Conservation (phyloP, 2,113 vertebrate genomes). For the Deroptyus accipitrinus region DNA sequence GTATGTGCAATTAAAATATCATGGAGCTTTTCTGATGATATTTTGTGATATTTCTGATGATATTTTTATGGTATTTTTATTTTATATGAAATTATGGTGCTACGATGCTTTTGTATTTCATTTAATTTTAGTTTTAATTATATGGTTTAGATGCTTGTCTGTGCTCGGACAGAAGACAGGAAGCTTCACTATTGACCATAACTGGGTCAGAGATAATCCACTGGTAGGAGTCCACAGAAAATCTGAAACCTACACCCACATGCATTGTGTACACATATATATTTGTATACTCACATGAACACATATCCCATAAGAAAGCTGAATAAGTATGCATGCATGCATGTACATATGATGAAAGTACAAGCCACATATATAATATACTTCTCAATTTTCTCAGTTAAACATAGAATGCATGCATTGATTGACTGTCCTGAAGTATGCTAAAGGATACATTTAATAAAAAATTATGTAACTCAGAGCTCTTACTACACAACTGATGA, state of each 20-base stretch:
- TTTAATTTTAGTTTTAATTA: neutral
- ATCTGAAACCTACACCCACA: neutral
- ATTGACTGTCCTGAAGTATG: neutral
- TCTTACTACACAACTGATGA: neutral
- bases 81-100: neutral
- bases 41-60: too few species aligned
- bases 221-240: neutral
- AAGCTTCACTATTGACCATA: neutral
- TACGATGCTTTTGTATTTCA: neutral
- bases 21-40: neutral
- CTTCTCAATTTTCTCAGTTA: neutral
- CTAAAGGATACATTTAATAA: neutral
- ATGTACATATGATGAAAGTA: neutral
- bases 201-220: neutral
- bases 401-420: neutral
- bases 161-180: neutral
- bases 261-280: neutral
- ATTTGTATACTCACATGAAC: neutral
- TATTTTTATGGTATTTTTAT: neutral
- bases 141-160: neutral
- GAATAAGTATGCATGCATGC: neutral
- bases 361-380: neutral
- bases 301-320: neutral
- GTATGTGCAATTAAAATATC: neutral
- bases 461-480: neutral